Conservation (phyloP, 2,797 vertebrate species). For the Halcyon smyrnensis region DNA sequence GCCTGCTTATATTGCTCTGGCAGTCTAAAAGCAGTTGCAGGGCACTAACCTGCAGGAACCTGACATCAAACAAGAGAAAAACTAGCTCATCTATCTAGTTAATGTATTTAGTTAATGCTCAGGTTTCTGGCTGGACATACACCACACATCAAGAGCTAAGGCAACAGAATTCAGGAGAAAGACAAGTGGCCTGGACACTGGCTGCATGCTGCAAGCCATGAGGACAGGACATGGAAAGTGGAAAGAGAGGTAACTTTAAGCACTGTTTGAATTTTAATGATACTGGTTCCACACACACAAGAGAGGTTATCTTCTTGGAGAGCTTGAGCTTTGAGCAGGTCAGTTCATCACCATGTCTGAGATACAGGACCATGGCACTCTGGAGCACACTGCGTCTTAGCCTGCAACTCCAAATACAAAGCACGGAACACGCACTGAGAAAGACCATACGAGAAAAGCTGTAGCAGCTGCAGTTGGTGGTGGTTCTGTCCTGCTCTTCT, state of each 20-base stretch:
- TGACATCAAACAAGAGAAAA: neutral
- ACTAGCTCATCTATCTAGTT: neutral
- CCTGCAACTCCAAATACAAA: neutral
- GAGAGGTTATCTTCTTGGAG: neutral
- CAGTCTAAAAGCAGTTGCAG: neutral
- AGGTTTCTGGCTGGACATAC: neutral
- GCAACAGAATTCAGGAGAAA: neutral
- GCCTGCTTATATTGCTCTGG: fast-evolving
- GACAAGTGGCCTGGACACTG: neutral
- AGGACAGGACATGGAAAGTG: neutral
- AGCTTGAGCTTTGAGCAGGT: neutral
- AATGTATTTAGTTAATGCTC: neutral
- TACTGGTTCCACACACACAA: neutral
- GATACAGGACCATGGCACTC: neutral
- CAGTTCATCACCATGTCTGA: neutral
- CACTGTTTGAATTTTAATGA: neutral
- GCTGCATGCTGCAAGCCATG: neutral
- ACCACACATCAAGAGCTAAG: neutral
- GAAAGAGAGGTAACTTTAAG: neutral
- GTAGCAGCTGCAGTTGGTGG: neutral
- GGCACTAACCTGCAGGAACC: neutral
- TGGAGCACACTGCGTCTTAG: neutral
- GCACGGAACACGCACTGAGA: neutral
- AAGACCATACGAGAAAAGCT: neutral
- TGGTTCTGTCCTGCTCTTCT: neutral